Conservation (phyloP, 2,888 invertebrate species). For the Drosophila prolongata region DNA sequence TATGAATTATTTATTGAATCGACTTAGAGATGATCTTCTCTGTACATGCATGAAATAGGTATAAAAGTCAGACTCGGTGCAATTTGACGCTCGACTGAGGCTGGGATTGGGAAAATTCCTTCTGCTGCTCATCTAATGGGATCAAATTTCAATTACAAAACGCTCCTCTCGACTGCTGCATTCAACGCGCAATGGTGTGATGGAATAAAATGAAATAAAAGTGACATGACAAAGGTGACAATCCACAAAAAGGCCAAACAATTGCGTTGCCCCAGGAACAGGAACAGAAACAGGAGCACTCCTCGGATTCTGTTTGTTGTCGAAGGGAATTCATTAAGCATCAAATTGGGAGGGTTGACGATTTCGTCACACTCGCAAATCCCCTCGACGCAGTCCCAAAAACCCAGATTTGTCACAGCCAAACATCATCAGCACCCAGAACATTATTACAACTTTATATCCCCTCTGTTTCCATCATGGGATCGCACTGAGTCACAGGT, state of each 20-base stretch:
- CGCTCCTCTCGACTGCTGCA: conserved; percentile 57
- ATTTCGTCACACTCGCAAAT: conserved; percentile 69
- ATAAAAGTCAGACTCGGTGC: conserved; percentile 49
- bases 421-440: conserved; percentile 24
- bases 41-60: conserved; percentile 9
- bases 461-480: conserved; percentile 1
- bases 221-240: conserved; percentile 77
- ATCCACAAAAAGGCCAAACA: conserved; percentile 77
- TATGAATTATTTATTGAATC: neutral
- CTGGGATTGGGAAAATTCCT: conserved; percentile 27
- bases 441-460: conserved; percentile 18
- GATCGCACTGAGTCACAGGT: conserved; percentile 25
- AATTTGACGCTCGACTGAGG: conserved; percentile 58
- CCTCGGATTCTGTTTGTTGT: conserved; percentile 45
- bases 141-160: conserved; percentile 83
- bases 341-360: conserved; percentile 78
- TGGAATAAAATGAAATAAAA: conserved; percentile 58
- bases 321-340: conserved; percentile 68
- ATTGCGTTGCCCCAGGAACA: conserved; percentile 56
- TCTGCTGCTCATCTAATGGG: conserved; percentile 66
- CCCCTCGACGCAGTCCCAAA: conserved; percentile 25
- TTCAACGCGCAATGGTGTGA: conserved; percentile 61
- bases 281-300: conserved; percentile 45
- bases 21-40: neutral
- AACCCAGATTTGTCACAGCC: conserved; percentile 45